Base-by-base conservation (phyloP, 2,888 invertebrate genomes). In the Lithophane semibrunnea region DNA sequence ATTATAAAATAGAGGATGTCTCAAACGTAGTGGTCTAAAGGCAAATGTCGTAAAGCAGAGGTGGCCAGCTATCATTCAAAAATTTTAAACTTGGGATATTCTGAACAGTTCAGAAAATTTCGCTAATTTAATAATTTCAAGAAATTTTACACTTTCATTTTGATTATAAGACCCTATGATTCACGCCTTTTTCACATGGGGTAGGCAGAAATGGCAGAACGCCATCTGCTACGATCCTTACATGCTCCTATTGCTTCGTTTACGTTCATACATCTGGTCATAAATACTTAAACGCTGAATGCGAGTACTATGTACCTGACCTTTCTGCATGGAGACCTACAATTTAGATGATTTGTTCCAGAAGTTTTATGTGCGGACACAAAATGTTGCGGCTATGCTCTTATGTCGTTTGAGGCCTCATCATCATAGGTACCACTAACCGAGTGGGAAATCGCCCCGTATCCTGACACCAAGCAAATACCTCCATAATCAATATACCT, bases 381-480 rank as follows among this genome's bases (percentile, higher is more conserved):
- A 52, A 16, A 13, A 37, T 16, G 37, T 37, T 52, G 10, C 37
- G 10, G 21, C 5, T 54, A 10, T 10, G 3, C n/a, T 37, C n/a
- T n/a, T 52, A 29, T 29, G 67, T n/a, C 7, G 10, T n/a, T 37
- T 2, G 21, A 52, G 29, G 9, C 13, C 52, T 67, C 21, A 5
- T 67, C 21, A 5, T 37, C 4, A 13, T 37, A 29, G 44, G 44
- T 44, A 18, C 8, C 56, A 73, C 78, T 78, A 54, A 84, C 84
- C 69, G 2, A 12, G 0, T 67, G 0, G 18, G 78, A 82, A 29
- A 79, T 47, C 37, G 61, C n/a, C 5, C 85, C 84, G 54, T 76
- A 84, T 61, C 84, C 84, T 10, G 85, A 79, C 12, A 70, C 66
- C 42, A 84, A 42, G 12, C 72, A 49, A 29, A 47, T 29, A 3